Evolutionary conservation across 2,888 invertebrate genomes (phyloP).

Genomic region (Alloscopus bannaensis): DNA sequence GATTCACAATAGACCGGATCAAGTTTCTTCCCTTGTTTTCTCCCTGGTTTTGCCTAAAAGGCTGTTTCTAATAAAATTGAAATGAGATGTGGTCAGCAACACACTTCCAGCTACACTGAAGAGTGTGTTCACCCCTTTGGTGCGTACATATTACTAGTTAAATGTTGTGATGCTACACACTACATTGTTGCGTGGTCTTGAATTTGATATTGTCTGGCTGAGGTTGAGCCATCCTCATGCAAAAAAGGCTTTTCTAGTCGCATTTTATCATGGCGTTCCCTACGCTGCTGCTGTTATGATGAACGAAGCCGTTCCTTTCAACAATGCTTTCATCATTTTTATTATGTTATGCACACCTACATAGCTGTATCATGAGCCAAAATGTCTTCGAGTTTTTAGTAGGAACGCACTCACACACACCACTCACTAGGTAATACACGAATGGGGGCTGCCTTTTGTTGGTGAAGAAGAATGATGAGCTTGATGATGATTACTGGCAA

Average conservation of each 20-base stretch:
- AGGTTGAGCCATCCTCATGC: slow-evolving; percentile 29
- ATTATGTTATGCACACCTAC: no score
- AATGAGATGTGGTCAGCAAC: slow-evolving; percentile 51
- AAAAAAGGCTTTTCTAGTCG: slow-evolving; percentile 10
- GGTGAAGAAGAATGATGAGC: no score
- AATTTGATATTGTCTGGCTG: slow-evolving; percentile 28
- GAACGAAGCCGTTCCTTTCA: slow-evolving; percentile 19
- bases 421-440: no score
- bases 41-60: slow-evolving; percentile 10
- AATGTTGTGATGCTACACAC: slow-evolving; percentile 9
- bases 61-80: slow-evolving; percentile 19
- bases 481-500: no score
- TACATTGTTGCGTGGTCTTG: slow-evolving; percentile 30
- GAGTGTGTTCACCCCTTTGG: slow-evolving; percentile 60
- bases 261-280: slow-evolving; percentile 42
- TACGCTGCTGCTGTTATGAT: slow-evolving; percentile 7
- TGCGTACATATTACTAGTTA: slow-evolving; percentile 20
- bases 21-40: not conserved
- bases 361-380: no score
- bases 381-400: no score
- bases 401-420: no score
- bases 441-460: not conserved
- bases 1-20: not conserved
- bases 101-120: slow-evolving; percentile 60
- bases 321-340: slow-evolving; percentile 39